phyloP scores from a whole-genome alignment of 2,113 vertebrate species.

The Megaptera novaeangliae region DNA sequence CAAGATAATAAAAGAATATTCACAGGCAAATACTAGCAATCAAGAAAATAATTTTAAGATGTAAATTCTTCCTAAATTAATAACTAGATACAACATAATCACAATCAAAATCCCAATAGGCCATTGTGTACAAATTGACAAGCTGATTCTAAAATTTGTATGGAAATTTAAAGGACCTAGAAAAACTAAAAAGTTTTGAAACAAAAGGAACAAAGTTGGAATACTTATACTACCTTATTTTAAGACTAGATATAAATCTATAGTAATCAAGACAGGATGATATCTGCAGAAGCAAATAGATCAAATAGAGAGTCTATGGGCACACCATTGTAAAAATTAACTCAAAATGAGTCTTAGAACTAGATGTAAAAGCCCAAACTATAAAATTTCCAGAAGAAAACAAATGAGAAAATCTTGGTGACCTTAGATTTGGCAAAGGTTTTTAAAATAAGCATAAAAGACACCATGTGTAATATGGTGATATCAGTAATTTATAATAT shows the following conservation, averaged over 20 bases:
- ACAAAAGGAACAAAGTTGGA: not conserved
- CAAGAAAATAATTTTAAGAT: not conserved
- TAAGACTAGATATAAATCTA: not conserved
- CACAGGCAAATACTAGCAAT: not conserved
- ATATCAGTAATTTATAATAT: not conserved
- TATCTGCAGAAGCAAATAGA: not conserved
- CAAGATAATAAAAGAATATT: not conserved
- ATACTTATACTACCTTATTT: not conserved
- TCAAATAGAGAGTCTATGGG: not conserved
- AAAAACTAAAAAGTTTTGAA: not conserved
- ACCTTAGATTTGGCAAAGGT: not conserved
- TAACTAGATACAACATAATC: not conserved
- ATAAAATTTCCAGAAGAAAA: not conserved
- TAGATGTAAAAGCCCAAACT: not conserved
- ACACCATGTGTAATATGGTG: not conserved
- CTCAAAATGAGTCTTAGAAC: not conserved
- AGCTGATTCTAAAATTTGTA: not conserved
- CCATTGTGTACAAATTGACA: not conserved
- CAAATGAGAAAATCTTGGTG: not conserved
- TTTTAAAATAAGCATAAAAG: not conserved
- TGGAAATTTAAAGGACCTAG: not conserved
- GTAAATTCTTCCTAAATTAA: not conserved
- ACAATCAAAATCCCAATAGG: not conserved
- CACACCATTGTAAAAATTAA: not conserved
- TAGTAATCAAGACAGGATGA: not conserved